Base-by-base conservation (phyloP, 1,140 invertebrate genomes). In the Pemphigus obesinymphae region DNA sequence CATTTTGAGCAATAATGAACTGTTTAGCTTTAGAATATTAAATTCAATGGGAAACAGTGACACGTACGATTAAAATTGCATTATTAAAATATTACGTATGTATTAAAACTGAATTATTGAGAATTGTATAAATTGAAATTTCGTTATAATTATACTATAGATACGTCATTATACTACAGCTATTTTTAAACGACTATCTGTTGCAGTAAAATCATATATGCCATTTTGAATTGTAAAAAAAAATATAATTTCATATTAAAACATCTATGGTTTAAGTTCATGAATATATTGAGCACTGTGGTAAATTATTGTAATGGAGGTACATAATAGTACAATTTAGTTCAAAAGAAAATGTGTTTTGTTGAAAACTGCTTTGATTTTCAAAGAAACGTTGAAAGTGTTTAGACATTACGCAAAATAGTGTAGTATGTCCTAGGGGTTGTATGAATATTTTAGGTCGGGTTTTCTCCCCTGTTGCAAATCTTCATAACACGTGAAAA, bases 331-430 rank as follows among this genome's bases (percentile, higher is more conserved):
- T 68, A 70, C 37, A 45, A 68, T 68, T 68, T 40, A 68, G 37
- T 45, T 29, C 23, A 45, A 29, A 70, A 43, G 66, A 43, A 70
- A 70, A 70, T 45, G n/a, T 45, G 45, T 43, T 43, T 23, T 15
- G 45, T 70, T 70, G 40, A 45, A 70, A 70, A 70, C 23, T 1
- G 37, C 40, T 70, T 70, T 68, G 66, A 68, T 68, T 68, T 68
- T 43, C 66, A 45, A 45, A 70, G 37, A 43, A 70, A 70, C 66
- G 40, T 70, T n/a, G 66, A 68, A 43, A 70, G 66, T 70, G n/a
- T 43, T 45, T 70, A 70, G 37, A 45, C 5, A 45, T 70, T 70
- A 45, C n/a, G 13, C 5, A 23, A 8, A 70, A 26, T 43, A 26
- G 37, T 43, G 66, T 29, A 45, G 66, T 29, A 45, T 15, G 10